Evolutionary conservation across 37 sponge, comb jelly and placozoan genomes (phyloP).

Genomic region (Theonella swinhoei): DNA sequence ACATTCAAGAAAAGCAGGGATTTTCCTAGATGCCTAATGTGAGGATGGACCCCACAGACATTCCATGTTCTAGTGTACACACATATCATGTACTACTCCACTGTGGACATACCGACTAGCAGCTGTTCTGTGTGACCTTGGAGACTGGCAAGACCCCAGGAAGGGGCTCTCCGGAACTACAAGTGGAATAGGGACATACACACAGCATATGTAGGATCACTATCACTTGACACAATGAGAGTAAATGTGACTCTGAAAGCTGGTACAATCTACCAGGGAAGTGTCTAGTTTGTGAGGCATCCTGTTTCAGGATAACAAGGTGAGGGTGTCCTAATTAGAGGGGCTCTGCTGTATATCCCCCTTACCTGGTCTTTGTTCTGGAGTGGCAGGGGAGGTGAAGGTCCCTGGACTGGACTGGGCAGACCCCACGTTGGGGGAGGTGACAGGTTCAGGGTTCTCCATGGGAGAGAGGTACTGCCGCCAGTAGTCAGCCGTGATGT

Average conservation of each 20-base stretch:
- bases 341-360: no score
- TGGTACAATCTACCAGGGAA: background rate
- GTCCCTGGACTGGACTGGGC: constrained; percentile 9
- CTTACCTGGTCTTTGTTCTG: constrained; percentile 72
- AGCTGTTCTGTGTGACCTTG: background rate
- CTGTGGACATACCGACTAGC: background rate
- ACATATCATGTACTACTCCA: background rate
- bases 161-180: constrained; percentile 81
- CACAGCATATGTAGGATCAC: background rate
- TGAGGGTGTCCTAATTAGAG: background rate
- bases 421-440: constrained; percentile 39
- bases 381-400: constrained; percentile 65
- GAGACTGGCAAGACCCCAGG: constrained; percentile 71
- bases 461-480: constrained; percentile 64
- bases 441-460: constrained; percentile 53
- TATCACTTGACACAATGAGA: background rate
- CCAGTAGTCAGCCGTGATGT: constrained; percentile 80
- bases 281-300: background rate
- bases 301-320: background rate
- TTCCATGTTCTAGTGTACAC: background rate
- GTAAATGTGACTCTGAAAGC: background rate
- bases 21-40: background rate
- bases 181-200: background rate
- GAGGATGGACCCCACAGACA: background rate
- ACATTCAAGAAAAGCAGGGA: background rate